A percentile compares a stretch with the other conserved stretches of the same genome.
phyloP scores from a whole-genome alignment of 2,797 vertebrate species.

The Chloroceryle amazona region DNA sequence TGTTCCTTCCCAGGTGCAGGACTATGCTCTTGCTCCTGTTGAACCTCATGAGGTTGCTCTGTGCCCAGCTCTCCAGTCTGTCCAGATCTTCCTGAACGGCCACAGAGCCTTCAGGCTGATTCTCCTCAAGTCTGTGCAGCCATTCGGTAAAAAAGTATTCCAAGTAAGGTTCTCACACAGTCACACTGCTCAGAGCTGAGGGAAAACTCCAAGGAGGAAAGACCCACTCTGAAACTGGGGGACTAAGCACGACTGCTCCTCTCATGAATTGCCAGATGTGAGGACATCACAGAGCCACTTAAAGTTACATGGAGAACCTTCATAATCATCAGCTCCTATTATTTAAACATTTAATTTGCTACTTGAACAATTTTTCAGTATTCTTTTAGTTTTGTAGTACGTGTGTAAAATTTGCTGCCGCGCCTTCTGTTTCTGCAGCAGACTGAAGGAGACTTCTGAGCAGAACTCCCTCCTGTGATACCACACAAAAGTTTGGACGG shows the following conservation, averaged over 20 bases:
- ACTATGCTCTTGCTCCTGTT: too few species aligned
- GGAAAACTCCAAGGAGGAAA: not conserved
- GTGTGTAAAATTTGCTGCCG: not conserved
- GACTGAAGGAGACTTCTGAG: not conserved
- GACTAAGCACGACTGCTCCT: not conserved
- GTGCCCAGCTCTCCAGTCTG: too few species aligned
- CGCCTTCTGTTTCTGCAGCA: not conserved
- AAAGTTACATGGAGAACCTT: not conserved
- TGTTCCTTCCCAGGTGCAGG: too few species aligned
- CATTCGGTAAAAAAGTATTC: not conserved
- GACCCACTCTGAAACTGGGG: fast-evolving
- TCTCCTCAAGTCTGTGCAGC: too few species aligned
- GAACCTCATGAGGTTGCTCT: too few species aligned
- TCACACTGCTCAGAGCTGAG: not conserved
- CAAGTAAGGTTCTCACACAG: not conserved
- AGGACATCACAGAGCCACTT: not conserved
- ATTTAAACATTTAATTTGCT: not conserved
- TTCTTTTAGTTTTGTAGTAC: not conserved
- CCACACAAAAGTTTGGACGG: not conserved
- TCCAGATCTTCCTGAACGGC: too few species aligned
- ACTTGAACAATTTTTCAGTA: not conserved
- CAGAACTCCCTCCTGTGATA: not conserved
- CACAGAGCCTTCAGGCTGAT: too few species aligned
- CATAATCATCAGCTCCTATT: not conserved
- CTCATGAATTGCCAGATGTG: not conserved